phyloP scores from a whole-genome alignment of 1,140 invertebrate genomes.

The Polyergus mexicanus region DNA sequence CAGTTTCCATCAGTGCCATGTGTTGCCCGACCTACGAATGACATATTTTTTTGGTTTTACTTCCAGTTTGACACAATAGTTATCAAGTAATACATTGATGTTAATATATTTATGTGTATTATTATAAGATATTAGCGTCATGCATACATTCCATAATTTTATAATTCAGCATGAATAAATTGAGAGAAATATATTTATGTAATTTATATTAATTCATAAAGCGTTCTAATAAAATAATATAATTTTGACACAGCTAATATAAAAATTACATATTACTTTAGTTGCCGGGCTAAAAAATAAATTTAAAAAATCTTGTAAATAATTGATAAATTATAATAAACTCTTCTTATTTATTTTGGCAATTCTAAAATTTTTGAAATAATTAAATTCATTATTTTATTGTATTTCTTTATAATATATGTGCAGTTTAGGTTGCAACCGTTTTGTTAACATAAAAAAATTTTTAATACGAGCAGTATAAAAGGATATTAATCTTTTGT shows the following conservation, averaged over 20 bases:
- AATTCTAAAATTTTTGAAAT: conserved; percentile 23
- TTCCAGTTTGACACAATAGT: not conserved
- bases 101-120: not conserved
- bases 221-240: not conserved
- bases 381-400: not conserved
- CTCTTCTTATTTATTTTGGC: not conserved
- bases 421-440: not conserved
- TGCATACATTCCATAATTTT: conserved; percentile 8
- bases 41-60: conserved; percentile 15
- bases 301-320: not conserved
- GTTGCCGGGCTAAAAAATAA: not conserved
- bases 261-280: not conserved
- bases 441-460: not conserved
- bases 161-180: conserved; percentile 21
- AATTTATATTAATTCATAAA: conserved; percentile 9
- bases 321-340: not conserved
- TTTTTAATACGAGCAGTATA: not conserved
- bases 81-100: conserved; percentile 36
- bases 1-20: conserved; percentile 26
- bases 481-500: not conserved
- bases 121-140: not conserved
- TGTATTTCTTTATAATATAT: not conserved
- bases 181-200: conserved; percentile 12
- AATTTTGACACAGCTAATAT: too few relatives aligned
- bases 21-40: conserved; percentile 34